phyloP scores from a whole-genome alignment of 1,140 invertebrate genomes.

The Drosophila novamexicana region DNA sequence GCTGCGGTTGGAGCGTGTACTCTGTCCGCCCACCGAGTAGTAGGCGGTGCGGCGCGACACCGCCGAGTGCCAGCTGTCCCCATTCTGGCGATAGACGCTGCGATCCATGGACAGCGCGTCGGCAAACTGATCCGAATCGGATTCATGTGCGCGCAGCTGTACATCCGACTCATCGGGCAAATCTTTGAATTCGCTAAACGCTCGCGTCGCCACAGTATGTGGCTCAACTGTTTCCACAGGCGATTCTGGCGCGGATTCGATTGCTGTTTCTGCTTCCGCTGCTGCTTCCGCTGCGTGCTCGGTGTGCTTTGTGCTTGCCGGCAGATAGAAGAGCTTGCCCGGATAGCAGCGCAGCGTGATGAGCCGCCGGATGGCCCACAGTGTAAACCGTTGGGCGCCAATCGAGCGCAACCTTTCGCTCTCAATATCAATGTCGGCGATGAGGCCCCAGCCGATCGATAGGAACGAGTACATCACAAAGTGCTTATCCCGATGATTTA shows the following conservation, averaged over 20 bases:
- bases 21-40: slow-evolving; percentile 88
- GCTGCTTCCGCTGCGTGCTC: not conserved
- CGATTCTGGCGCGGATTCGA: not conserved
- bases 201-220: not conserved
- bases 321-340: slow-evolving; percentile 89
- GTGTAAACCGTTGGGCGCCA: slow-evolving; percentile 94
- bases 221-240: not conserved
- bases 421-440: slow-evolving; percentile 99
- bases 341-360: slow-evolving; percentile 90
- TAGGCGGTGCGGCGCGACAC: slow-evolving; percentile 90
- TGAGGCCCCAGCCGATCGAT: slow-evolving; percentile 96
- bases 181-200: slow-evolving; percentile 51
- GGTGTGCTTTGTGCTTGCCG: slow-evolving; percentile 40
- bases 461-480: slow-evolving; percentile 94
- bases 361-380: slow-evolving; percentile 94
- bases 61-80: slow-evolving; percentile 92
- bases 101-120: slow-evolving; percentile 60
- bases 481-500: slow-evolving; percentile 85
- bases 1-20: slow-evolving; percentile 71
- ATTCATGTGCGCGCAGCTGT: slow-evolving; percentile 13
- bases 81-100: slow-evolving; percentile 85
- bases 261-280: not conserved
- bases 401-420: slow-evolving; percentile 95
- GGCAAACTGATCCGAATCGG: slow-evolving; percentile 47
- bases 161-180: slow-evolving; percentile 41